A percentile compares a stretch with the other conserved stretches of the same genome.
Conservation (phyloP, 2,888 invertebrate species). For the Trissonchulus latispiculum region DNA sequence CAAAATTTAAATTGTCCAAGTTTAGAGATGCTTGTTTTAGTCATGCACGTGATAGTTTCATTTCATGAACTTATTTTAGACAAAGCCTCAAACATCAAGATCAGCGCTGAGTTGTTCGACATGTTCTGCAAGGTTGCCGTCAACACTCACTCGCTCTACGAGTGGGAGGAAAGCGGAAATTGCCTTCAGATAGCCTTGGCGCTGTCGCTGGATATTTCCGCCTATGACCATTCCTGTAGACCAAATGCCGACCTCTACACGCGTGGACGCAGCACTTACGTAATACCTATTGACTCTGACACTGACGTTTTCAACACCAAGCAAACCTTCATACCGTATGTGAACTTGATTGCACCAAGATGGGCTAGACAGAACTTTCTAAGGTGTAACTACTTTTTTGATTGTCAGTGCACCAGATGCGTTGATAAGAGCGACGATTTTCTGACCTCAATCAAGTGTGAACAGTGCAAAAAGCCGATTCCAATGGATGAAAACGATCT, state of each 20-base stretch:
- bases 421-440: not conserved
- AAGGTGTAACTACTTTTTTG: constrained; percentile 4
- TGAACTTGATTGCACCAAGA: not conserved
- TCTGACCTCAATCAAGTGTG: not conserved
- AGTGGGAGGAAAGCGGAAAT: constrained; percentile 1
- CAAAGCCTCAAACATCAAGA: not conserved
- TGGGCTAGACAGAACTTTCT: constrained; percentile 4
- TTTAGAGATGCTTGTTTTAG: no score
- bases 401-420: constrained; percentile 9
- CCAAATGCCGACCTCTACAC: not conserved
- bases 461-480: not conserved
- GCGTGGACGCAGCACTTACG: not conserved
- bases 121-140: constrained; percentile 5
- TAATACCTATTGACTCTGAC: not conserved
- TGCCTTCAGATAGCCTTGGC: not conserved
- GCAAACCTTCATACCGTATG: not conserved
- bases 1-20: no score
- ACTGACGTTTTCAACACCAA: not conserved
- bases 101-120: not conserved
- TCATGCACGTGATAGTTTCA: no score
- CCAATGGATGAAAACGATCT: not conserved
- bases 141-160: constrained; percentile 10
- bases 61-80: not conserved
- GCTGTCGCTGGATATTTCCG: constrained; percentile 3
- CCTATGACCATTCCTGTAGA: constrained; percentile 8